Evolutionary conservation across 2,797 vertebrate species (phyloP).

Genomic region (Pseudomugil tenellus): DNA sequence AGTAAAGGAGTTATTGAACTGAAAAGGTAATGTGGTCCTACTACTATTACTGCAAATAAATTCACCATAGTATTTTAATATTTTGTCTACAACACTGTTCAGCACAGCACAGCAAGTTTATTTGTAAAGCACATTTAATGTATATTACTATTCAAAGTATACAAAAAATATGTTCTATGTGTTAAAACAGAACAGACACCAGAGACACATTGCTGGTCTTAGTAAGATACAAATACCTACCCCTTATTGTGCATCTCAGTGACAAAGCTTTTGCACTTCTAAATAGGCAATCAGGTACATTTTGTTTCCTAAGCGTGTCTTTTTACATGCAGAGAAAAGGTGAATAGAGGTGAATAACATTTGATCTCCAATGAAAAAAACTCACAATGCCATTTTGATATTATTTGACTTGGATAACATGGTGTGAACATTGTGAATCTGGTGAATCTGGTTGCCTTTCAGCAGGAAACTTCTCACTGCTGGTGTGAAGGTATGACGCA

Average conservation of each 20-base stretch:
- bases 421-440: constrained; percentile 5
- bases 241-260: neutral
- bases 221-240: neutral
- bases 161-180: too few species aligned
- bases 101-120: too few species aligned
- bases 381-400: constrained; percentile 11
- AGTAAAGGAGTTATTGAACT: too few species aligned
- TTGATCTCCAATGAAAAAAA: constrained; percentile 19
- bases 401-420: neutral
- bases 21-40: too few species aligned
- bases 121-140: too few species aligned
- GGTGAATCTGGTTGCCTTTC: constrained; percentile 24
- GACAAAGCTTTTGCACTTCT: neutral
- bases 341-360: neutral
- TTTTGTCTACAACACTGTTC: too few species aligned
- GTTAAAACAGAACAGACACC: neutral
- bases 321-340: too few species aligned
- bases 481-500: constrained; percentile 52
- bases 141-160: too few species aligned
- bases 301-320: too few species aligned
- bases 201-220: neutral
- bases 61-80: too few species aligned
- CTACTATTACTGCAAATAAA: too few species aligned
- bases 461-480: constrained; percentile 39
- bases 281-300: neutral